These are phyloP conservation scores for Tetrao urogallus DNA, from an alignment of 2,113 vertebrate genomes.

Conservation along the genomic window DNA sequence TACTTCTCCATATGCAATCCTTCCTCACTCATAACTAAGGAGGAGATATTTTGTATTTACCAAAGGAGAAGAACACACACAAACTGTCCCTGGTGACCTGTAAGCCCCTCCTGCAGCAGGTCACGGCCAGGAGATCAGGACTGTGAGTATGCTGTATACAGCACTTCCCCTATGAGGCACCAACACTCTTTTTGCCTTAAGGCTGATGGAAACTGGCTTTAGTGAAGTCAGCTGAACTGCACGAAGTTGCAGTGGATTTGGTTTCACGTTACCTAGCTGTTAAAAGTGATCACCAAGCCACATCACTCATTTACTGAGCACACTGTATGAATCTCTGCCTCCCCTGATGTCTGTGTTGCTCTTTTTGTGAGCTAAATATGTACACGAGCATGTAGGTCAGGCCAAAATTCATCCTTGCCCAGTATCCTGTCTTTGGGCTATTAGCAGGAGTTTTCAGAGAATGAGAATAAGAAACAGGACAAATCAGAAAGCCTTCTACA, in stretches of 20 bases:
- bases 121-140: neutral
- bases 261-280: neutral
- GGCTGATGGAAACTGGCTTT: neutral
- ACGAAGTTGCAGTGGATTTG: neutral
- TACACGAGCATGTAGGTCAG: neutral
- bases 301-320: neutral
- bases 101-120: neutral
- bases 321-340: neutral
- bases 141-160: neutral
- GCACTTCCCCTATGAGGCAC: neutral
- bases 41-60: neutral
- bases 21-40: neutral
- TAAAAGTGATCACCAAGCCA: neutral
- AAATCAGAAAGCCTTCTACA: conserved; percentile 15
- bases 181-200: neutral
- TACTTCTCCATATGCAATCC: neutral
- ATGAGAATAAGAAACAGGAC: neutral
- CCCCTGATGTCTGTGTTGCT: neutral
- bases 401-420: neutral
- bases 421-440: neutral
- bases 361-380: neutral
- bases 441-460: neutral
- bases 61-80: neutral
- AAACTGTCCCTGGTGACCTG: neutral
- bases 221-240: neutral